Base-by-base conservation (phyloP, 2,113 vertebrate genomes). In the Sapayoa aenigma region DNA sequence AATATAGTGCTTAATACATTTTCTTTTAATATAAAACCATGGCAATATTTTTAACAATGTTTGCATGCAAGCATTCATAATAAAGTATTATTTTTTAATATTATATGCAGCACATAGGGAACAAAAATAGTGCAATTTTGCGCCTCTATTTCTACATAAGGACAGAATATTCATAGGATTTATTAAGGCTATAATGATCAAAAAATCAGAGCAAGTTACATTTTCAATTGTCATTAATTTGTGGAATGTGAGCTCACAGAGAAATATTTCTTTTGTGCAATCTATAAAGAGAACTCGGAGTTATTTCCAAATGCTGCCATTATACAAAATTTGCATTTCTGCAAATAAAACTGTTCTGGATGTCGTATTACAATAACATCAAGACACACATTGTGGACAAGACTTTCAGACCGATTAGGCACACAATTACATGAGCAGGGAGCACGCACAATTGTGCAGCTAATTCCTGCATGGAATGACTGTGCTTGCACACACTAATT, bases 401-500 rank as follows among this genome's bases (percentile, higher is more conserved):
- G 88, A 68, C 90, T 96, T 86, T 75, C 94, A 92, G 92, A 78
- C 47, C 95, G 89, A 89, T 97, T 96, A 96, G 33, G 72, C 92
- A 75, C 49, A 74, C 94, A 75, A 96, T 92, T 90, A 93, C 95
- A 94, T 28, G 93, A 81, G 75, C 90, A 94, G 83, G 72, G 95
- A 53, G 79, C 88, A 96, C 88, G 94, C 95, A 93, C 93, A 96
- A 94, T 96, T 95, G 95, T 96, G 93, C 96, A 97, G 94, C 88
- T 95, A 94, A 96, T 96, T 84, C 96, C 93, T 94, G 94, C 96
- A 94, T 96, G 93, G 95, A 96, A 96, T 96, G 23, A 72, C 94
- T 90, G 44, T 95, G 96, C 94, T 96, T 96, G 96, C 82, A 93
- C 85, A 81, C 68, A 30, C 90, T 95, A 97, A 97, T 97, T 96